Evolutionary conservation across 2,888 invertebrate genomes (phyloP).

Genomic region (Encarsia formosa): DNA sequence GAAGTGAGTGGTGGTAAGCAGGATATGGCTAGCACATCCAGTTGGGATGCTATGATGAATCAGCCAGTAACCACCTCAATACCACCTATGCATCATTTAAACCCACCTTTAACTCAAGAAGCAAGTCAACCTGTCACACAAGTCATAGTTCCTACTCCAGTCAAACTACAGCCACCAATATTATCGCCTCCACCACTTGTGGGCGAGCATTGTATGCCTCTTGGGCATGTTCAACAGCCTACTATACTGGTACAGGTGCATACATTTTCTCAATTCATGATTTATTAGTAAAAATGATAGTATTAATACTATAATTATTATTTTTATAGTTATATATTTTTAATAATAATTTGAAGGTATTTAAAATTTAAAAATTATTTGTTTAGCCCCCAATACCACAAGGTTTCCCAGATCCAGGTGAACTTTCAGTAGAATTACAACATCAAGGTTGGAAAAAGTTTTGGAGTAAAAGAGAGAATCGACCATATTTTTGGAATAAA

Average conservation of each 20-base stretch:
- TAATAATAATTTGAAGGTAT: not conserved
- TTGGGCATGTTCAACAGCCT: constrained; percentile 49
- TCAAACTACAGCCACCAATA: constrained; percentile 48
- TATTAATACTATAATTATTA: too few relatives aligned
- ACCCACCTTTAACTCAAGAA: constrained; percentile 43
- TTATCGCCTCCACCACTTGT: constrained; percentile 42
- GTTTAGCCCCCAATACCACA: constrained; percentile 32
- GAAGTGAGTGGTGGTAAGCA: constrained; percentile 51
- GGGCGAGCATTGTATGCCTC: constrained; percentile 40
- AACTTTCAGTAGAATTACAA: constrained; percentile 64
- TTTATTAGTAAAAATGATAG: too few relatives aligned
- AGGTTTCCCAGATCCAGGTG: constrained; percentile 48
- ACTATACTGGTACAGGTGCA: constrained; percentile 39
- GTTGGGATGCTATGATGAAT: constrained; percentile 49
- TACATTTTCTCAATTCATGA: too few relatives aligned
- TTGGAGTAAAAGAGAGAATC: constrained; percentile 92
- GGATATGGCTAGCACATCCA: constrained; percentile 48
- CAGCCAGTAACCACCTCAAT: constrained; percentile 37
- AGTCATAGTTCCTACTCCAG: constrained; percentile 51
- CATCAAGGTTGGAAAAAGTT: constrained; percentile 95
- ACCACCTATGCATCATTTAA: constrained; percentile 40
- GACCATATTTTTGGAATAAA: constrained; percentile 97
- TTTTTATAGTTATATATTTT: too few relatives aligned
- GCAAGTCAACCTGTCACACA: constrained; percentile 40
- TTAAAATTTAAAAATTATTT: not conserved